Evolutionary conservation across 2,888 invertebrate genomes (phyloP).

Genomic region (Apodemia duryi): DNA sequence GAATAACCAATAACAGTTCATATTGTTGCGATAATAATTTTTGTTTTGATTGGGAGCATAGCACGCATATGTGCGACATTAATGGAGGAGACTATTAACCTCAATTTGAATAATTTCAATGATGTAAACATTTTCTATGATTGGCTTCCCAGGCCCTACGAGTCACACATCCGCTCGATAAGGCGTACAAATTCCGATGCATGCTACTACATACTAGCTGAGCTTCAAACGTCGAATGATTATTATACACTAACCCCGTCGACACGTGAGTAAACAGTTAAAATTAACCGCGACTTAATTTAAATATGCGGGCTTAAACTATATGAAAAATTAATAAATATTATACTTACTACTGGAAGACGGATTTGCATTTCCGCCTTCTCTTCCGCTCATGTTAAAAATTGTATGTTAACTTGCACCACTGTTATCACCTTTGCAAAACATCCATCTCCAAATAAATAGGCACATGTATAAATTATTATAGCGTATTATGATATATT

Average conservation of each 20-base stretch:
- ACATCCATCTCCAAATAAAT: slow-evolving; percentile 60
- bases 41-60: slow-evolving; percentile 45
- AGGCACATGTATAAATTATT: slow-evolving; percentile 56
- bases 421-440: slow-evolving; percentile 69
- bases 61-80: slow-evolving; percentile 73
- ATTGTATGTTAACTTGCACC: slow-evolving; percentile 60
- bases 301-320: slow-evolving; percentile 31
- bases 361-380: slow-evolving; percentile 78
- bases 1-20: slow-evolving; percentile 10
- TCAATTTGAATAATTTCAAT: slow-evolving; percentile 72
- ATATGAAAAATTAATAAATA: slow-evolving; percentile 38
- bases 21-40: slow-evolving; percentile 12
- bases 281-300: slow-evolving; percentile 29
- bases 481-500: slow-evolving; percentile 3
- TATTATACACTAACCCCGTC: slow-evolving; percentile 37
- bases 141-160: slow-evolving; percentile 58
- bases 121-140: slow-evolving; percentile 65
- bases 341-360: slow-evolving; percentile 67
- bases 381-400: slow-evolving; percentile 74
- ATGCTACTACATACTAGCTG: slow-evolving; percentile 33
- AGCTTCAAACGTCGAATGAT: slow-evolving; percentile 40
- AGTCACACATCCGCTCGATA: slow-evolving; percentile 65
- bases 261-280: slow-evolving; percentile 36
- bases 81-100: slow-evolving; percentile 72
- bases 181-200: slow-evolving; percentile 52